A percentile compares a stretch with the other conserved stretches of the same genome.
Evolutionary conservation across 2,797 vertebrate genomes (phyloP).

Genomic region (Manis crassicaudata): DNA sequence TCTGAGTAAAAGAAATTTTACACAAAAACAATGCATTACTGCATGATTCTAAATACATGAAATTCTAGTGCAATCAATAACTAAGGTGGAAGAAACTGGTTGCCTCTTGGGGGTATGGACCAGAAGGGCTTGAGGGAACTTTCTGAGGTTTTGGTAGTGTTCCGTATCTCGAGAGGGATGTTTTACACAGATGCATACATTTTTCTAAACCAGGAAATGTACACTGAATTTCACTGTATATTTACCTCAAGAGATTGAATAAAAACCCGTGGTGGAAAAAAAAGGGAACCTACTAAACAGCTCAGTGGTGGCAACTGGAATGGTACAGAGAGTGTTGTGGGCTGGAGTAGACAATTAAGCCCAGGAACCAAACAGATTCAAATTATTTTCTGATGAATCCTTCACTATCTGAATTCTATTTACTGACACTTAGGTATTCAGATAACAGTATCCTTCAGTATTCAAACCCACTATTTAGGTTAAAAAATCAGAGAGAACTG

Average conservation of each 20-base stretch:
- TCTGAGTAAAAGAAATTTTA: not conserved
- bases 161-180: not conserved
- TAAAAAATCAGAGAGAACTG: not conserved
- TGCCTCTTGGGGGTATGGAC: not conserved
- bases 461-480: not conserved
- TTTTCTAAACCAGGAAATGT: not conserved
- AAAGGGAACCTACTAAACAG: not conserved
- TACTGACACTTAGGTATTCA: not conserved
- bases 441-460: not conserved
- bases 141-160: not conserved
- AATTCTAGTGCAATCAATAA: not conserved
- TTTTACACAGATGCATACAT: not conserved
- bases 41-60: not conserved
- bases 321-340: not conserved
- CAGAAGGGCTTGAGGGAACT: not conserved
- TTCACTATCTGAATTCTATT: conserved; percentile 18
- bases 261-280: not conserved
- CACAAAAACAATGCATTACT: not conserved
- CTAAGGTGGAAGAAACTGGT: not conserved
- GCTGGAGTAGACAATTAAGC: not conserved
- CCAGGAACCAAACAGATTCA: not conserved
- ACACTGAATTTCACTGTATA: not conserved
- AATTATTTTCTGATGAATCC: not conserved
- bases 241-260: not conserved
- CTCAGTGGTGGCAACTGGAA: not conserved